Evolutionary conservation across 1,140 invertebrate genomes (phyloP).

Genomic region (Cyrtorhinus lividipennis): DNA sequence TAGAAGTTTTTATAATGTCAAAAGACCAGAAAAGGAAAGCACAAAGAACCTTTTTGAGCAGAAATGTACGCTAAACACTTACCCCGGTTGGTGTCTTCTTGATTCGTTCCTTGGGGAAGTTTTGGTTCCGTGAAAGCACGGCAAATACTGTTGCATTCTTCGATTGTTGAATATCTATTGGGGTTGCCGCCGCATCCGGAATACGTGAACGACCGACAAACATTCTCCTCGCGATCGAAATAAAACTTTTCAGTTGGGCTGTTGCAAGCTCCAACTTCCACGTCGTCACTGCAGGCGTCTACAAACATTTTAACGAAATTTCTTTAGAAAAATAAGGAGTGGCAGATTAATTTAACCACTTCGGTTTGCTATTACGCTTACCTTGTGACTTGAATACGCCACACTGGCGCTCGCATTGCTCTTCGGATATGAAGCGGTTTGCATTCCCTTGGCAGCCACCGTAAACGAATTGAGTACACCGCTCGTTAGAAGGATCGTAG

Average conservation of each 20-base stretch:
- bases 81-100: not conserved
- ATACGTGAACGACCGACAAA: slow-evolving; percentile 51
- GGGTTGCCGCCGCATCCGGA: slow-evolving; percentile 54
- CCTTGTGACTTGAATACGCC: slow-evolving; percentile 54
- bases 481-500: slow-evolving; percentile 44
- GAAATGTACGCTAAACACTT: too few relatives aligned
- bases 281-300: slow-evolving; percentile 56
- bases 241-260: slow-evolving; percentile 46
- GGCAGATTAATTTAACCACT: not conserved
- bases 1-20: not conserved
- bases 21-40: too few relatives aligned
- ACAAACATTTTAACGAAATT: slow-evolving; percentile 37
- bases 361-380: slow-evolving; percentile 26
- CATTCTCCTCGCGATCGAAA: slow-evolving; percentile 46
- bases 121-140: slow-evolving; percentile 7
- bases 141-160: slow-evolving; percentile 34
- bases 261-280: slow-evolving; percentile 53
- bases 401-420: slow-evolving; percentile 67
- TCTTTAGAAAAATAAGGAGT: slow-evolving; percentile 31
- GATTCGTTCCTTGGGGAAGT: slow-evolving; percentile 3
- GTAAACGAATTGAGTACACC: slow-evolving; percentile 58
- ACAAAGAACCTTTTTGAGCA: too few relatives aligned
- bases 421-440: slow-evolving; percentile 62
- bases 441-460: slow-evolving; percentile 71
- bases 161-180: slow-evolving; percentile 39